Conservation (phyloP, 2,888 invertebrate species). For the Sarcophaga subvicina region DNA sequence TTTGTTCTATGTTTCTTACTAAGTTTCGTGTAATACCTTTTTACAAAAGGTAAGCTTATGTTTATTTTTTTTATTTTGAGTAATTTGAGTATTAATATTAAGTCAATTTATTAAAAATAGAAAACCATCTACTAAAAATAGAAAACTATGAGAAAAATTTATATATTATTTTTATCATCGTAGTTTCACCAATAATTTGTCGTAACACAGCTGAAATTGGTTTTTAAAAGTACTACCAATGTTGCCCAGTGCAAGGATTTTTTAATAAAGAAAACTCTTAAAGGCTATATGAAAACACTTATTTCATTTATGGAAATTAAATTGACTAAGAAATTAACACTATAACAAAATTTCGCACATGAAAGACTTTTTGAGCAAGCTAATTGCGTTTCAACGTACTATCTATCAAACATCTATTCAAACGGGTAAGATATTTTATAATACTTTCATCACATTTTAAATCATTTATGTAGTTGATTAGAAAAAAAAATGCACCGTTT, state of each 20-base stretch:
- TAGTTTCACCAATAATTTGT: conserved; percentile 9
- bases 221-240: neutral
- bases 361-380: no score
- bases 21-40: conserved; percentile 31
- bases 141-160: neutral
- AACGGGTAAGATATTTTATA: no score
- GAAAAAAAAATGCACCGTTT: no score
- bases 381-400: no score
- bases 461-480: no score
- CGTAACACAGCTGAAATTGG: neutral
- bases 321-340: no score
- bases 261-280: neutral
- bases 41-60: conserved; percentile 49
- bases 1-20: conserved; percentile 32
- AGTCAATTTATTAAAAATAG: neutral
- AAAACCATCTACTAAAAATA: conserved; percentile 3
- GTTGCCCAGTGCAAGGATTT: neutral
- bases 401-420: no score
- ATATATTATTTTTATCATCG: conserved; percentile 20
- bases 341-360: no score
- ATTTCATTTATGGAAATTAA: conserved; percentile 11
- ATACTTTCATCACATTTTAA: no score
- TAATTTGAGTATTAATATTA: neutral
- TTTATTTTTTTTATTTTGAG: conserved; percentile 33
- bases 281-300: neutral